Base-by-base conservation (phyloP, 2,888 invertebrate genomes). In the Netelia inedita region DNA sequence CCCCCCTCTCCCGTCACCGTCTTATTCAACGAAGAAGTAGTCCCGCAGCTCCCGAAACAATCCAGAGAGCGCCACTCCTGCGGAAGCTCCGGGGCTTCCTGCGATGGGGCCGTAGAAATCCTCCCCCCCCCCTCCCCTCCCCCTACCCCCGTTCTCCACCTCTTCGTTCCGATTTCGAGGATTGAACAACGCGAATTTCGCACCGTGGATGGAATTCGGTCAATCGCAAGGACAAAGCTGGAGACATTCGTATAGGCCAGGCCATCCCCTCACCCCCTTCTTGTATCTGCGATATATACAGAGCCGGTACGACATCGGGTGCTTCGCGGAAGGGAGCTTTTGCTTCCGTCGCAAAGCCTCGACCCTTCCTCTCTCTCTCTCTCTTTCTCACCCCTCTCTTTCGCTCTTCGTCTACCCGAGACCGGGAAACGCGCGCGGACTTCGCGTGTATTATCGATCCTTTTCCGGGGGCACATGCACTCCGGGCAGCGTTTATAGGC, bases 371-470 rank as follows among this genome's bases (percentile, higher is more conserved):
- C 35, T 6, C 35, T 35, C 35, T 35, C 35, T 35, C 35, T 35
- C 35, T 35, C 66, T 76, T 65, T 66, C 23, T 10, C 55, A 43
- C 14, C 10, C 41, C 21, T 53, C 14, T 16, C 28, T 35, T 50
- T 1, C 69, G 1, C 23, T 21, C 23, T 14, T n/a, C 50, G 23
- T 21, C 23, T 8, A 68, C 3, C 1, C 9, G 5, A 43, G 43
- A 65, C 14, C 50, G 73, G 65, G 74, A 73, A 73, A 68, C 50
- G 82, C 85, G 78, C 74, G 65, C 71, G 69, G 66, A 82, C 76
- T 76, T 78, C 5, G 79, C 79, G 83, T 79, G 71, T 74, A 83
- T 79, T 83, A 83, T 83, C 83, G 83, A 83, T 83, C 79, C 73
- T 74, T 74, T 79, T 61, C 57, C 35, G 35, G 73, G 79, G 68